Evolutionary conservation across 2,888 invertebrate species (phyloP), one percentile per base, ranked within the genome.

Genomic region (Xestobium rufovillosum): DNA sequence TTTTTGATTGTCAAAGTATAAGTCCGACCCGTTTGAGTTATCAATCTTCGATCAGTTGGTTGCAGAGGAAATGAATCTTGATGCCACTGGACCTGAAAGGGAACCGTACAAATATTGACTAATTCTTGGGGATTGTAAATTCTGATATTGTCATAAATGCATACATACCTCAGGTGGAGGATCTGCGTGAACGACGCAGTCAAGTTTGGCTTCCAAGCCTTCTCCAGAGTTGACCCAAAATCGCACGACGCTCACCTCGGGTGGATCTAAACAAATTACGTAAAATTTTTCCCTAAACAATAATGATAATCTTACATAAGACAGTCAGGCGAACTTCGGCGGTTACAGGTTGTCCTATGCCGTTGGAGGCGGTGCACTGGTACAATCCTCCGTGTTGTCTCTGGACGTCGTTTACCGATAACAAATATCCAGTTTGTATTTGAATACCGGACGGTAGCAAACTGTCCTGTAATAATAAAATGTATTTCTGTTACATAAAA

Each of bases 141-240:
- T n/a, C n/a, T n/a, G n/a, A n/a, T n/a, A n/a, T n/a, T n/a, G n/a
- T n/a, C n/a, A n/a, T n/a, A n/a, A n/a, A n/a, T n/a, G n/a, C n/a
- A 10, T 25, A 44, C 44, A 46, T 50, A 66, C 66, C 51, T 67
- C 66, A 4, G 65, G 63, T 13, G 63, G 65, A 3, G 67, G 67
- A 60, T 77, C 77, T 4, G 76, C 74, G 53, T 77, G 74, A 2
- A 78, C 74, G 27, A 72, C 67, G 53, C 78, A 78, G 37, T 73
- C 73, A 37, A 78, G 59, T 53, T 73, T 74, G 12, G 75, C 72
- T 53, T 76, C 75, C 47, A 75, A 67, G 28, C 75, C 76, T 60
- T 76, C 77, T 2, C 73, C 72, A 9, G 75, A 71, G 57, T 76
- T 76, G 13, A 76, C 71, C 76, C 76, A 76, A 6, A 72, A 70